A percentile compares a stretch with the other conserved stretches of the same genome.
Conservation (phyloP, 2,797 vertebrate species). For the Oreortyx pictus region DNA sequence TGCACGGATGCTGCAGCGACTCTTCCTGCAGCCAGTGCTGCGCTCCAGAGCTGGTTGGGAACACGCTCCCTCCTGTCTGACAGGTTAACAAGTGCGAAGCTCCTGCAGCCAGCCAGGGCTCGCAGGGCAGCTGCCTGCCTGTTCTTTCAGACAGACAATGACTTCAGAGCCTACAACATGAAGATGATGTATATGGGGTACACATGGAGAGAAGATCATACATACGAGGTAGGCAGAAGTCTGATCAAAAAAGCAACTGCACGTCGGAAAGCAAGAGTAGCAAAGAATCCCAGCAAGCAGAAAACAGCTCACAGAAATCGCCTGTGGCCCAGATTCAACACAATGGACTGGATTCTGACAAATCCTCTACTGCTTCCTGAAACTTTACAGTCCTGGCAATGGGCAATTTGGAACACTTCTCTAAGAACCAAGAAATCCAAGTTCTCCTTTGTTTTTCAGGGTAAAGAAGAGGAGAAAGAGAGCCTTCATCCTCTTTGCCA, state of each 20-base stretch:
- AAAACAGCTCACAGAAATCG: constrained; percentile 13
- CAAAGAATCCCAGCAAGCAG: constrained; percentile 60
- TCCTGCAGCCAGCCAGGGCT: constrained; percentile 10
- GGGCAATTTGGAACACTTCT: constrained; percentile 71
- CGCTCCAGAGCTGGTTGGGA: constrained; percentile 26
- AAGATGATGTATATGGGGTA: not conserved
- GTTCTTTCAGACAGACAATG: not conserved
- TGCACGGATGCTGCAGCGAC: not conserved
- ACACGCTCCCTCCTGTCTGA: not conserved
- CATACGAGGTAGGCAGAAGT: not conserved
- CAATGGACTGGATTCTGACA: constrained; percentile 42
- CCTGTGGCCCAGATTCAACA: constrained; percentile 41
- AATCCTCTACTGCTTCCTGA: constrained; percentile 31
- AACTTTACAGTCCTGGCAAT: not conserved
- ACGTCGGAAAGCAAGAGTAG: not conserved
- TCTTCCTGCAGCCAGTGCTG: not conserved
- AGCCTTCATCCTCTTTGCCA: constrained; percentile 59
- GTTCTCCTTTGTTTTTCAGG: constrained; percentile 61
- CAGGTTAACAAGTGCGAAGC: not conserved
- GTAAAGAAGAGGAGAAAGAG: constrained; percentile 60
- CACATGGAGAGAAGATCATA: not conserved
- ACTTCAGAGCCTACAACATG: not conserved
- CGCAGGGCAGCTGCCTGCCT: not conserved
- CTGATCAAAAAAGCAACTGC: constrained; percentile 37
- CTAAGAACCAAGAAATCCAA: constrained; percentile 54